Evolutionary conservation across 1,140 invertebrate species (phyloP).

Genomic region (Palaemon carinicauda): DNA sequence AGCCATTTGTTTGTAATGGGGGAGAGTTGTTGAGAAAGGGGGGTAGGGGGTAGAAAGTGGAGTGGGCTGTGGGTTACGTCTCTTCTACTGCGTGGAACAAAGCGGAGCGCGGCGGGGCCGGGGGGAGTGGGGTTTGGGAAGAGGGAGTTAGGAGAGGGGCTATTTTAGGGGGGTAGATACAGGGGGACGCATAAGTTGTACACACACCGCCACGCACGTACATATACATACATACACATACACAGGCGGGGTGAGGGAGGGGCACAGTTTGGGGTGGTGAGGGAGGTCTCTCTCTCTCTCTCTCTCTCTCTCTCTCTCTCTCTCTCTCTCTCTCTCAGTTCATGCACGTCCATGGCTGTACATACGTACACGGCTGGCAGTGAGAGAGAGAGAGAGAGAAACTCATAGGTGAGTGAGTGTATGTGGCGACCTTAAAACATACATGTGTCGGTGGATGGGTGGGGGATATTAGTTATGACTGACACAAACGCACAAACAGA

Average conservation of each 20-base stretch:
- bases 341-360: conserved; percentile 32
- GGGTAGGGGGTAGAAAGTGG: conserved; percentile 3
- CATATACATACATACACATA: conserved; percentile 25
- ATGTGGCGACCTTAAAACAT: neutral
- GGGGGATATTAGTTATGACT: neutral
- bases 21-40: neutral
- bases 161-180: neutral
- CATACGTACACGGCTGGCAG: conserved; percentile 20
- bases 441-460: neutral
- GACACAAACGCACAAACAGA: too few relatives aligned
- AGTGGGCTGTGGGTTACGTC: conserved; percentile 32
- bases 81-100: conserved; percentile 40
- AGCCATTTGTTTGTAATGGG: neutral
- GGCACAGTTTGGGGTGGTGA: neutral
- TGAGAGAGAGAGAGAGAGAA: conserved; percentile 1
- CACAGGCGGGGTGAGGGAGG: neutral
- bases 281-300: neutral
- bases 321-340: neutral
- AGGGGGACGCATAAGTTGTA: conserved; percentile 42
- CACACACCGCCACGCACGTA: conserved; percentile 41
- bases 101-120: conserved; percentile 32
- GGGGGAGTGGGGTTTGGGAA: neutral
- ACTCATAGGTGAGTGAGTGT: neutral
- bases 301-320: neutral
- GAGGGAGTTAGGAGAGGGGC: neutral